Conservation (phyloP, 2,797 vertebrate species). For the Acestrorhynchus altus region DNA sequence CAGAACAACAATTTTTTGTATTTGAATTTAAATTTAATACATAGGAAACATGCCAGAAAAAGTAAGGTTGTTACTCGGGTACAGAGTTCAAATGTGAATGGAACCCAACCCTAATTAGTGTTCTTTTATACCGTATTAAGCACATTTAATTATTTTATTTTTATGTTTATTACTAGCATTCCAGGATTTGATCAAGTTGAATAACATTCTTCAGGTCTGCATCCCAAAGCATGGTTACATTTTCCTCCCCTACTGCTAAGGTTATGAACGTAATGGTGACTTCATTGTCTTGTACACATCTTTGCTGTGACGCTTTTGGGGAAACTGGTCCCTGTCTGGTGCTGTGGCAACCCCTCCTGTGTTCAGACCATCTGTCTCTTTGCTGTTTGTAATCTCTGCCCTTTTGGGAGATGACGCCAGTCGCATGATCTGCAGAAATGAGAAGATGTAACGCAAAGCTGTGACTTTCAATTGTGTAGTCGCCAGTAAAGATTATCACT, state of each 20-base stretch:
- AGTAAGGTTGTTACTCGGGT: too few species aligned
- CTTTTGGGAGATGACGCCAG: constrained; percentile 24
- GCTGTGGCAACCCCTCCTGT: constrained; percentile 50
- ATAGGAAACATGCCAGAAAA: too few species aligned
- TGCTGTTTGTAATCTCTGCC: constrained; percentile 32
- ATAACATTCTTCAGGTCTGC: neutral
- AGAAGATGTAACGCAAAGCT: neutral
- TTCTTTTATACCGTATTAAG: too few species aligned
- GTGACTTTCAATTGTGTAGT: neutral
- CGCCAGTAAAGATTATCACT: neutral
- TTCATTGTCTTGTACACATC: constrained; percentile 7
- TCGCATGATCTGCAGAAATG: neutral
- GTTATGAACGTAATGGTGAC: neutral
- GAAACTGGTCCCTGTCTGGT: constrained; percentile 34
- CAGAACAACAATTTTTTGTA: too few species aligned
- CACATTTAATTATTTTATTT: too few species aligned
- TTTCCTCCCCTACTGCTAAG: neutral
- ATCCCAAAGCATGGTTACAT: neutral
- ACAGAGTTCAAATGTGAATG: too few species aligned
- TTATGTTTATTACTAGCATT: too few species aligned
- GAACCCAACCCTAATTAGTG: too few species aligned
- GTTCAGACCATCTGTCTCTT: constrained; percentile 56
- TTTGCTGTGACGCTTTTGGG: constrained; percentile 27
- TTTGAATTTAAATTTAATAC: too few species aligned
- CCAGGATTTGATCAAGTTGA: neutral